A percentile compares a stretch with the other conserved stretches of the same genome.
Evolutionary conservation across 2,888 invertebrate genomes (phyloP).

Genomic region (Melipona beecheii): DNA sequence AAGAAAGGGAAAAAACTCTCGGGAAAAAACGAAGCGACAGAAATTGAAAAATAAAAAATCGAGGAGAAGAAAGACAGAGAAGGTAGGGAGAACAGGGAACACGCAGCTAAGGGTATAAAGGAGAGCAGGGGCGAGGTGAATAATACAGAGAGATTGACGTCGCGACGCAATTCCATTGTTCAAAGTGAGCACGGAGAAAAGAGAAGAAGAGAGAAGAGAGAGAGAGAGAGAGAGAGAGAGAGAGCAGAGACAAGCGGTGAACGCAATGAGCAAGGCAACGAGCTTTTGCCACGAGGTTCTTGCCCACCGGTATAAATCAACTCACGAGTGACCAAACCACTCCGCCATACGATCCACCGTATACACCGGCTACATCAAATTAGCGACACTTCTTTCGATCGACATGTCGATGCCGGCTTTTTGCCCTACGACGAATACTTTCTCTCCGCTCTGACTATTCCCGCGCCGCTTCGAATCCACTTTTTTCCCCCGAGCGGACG

Average conservation of each 20-base stretch:
- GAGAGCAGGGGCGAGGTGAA: constrained; percentile 76
- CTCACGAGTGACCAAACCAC: constrained; percentile 67
- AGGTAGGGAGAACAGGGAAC: constrained; percentile 44
- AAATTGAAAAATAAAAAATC: constrained; percentile 6
- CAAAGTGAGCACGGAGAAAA: constrained; percentile 70
- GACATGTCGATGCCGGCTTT: constrained; percentile 51
- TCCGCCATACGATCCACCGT: constrained; percentile 53
- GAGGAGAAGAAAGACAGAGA: constrained; percentile 23
- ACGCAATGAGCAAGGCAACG: constrained; percentile 75
- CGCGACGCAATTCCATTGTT: constrained; percentile 83
- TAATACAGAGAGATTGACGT: constrained; percentile 83
- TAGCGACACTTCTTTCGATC: constrained; percentile 63
- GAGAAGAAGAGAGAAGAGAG: background rate
- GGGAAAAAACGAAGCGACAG: background rate
- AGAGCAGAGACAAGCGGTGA: constrained; percentile 55
- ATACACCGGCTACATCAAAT: constrained; percentile 59
- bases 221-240: background rate
- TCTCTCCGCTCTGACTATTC: constrained; percentile 50
- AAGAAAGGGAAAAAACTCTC: background rate
- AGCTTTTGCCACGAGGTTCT: constrained; percentile 73
- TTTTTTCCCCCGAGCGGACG: background rate
- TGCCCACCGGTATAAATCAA: constrained; percentile 80
- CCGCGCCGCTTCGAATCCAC: constrained; percentile 26
- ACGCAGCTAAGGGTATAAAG: constrained; percentile 64
- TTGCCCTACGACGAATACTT: constrained; percentile 45